Base-by-base conservation (phyloP, 2,797 vertebrate genomes). In the Microhierax caerulescens region DNA sequence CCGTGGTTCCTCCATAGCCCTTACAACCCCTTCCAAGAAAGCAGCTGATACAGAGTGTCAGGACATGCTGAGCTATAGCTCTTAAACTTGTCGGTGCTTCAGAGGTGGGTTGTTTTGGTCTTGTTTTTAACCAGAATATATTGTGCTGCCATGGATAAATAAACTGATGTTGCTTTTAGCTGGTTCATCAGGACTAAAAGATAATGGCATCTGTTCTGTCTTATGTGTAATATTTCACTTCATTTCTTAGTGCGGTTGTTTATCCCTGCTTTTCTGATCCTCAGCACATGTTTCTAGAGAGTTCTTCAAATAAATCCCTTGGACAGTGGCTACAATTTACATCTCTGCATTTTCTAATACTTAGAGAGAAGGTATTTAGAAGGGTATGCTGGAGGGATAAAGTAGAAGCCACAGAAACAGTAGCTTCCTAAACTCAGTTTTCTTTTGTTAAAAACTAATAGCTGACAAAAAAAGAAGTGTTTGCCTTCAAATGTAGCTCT, bases 301-400 rank as follows among this genome's bases (percentile, higher is more conserved):
- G 60, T 96, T 96, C 84, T 88, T 96, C 54, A 95, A 56, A 92
- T 93, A 95, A 56, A 92, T 93, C 50, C 74, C 68, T 94, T 94
- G 63, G 69, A 82, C 36, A 94, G n/a, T 53, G 76, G 73, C 61
- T 95, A 23, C 50, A 85, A 59, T 93, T 92, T 93, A 76, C 86
- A 80, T 84, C 53, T 95, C 96, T 95, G 65, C 85, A 93, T 85
- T 96, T 97, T 94, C 79, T 89, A 75, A 24, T 93, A 56, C 63
- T 93, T 63, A 63, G 64, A 92, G 43, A 85, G 63, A 96, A 96
- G 89, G 41, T 87, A 77, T 96, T 97, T 97, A 96, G 91, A 93
- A 97, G 64, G 56, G 69, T 94, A 81, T 80, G 96, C 92, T 91
- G 68, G 37, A 87, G 60, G 64, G 59, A 95, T 91, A 74, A 96